Percentiles rank a stretch among this genome's conserved stretches.
These are phyloP conservation scores for Phlogophora meticulosa DNA, from an alignment of 2,888 invertebrate species.

Conservation along the genomic window DNA sequence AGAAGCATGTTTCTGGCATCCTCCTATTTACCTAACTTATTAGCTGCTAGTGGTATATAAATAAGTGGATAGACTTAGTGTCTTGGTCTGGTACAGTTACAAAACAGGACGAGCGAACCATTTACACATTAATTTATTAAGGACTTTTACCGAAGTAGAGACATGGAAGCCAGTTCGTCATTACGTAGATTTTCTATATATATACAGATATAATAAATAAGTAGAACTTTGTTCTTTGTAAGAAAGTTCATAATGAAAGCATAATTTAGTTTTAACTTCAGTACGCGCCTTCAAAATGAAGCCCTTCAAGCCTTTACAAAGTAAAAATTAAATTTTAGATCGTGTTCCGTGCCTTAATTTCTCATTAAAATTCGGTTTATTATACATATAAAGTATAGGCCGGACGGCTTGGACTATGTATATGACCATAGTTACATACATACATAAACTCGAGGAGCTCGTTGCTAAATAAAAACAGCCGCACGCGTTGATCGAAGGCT, in stretches of 20 bases:
- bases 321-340: conserved; percentile 75
- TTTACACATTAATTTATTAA: conserved; percentile 22
- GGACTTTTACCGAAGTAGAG: neutral
- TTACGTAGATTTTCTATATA: conserved; percentile 47
- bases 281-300: conserved; percentile 71
- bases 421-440: neutral
- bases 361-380: conserved; percentile 71
- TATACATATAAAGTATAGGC: conserved; percentile 34
- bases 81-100: no score
- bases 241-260: conserved; percentile 70
- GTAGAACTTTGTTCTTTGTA: conserved; percentile 61
- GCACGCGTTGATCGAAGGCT: no score
- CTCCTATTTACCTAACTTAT: no score
- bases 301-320: conserved; percentile 73
- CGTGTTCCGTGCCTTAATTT: conserved; percentile 70
- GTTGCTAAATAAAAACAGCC: no score
- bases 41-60: no score
- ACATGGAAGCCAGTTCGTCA: conserved; percentile 28
- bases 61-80: no score
- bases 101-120: neutral
- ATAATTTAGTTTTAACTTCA: conserved; percentile 74
- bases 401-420: neutral
- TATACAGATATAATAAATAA: conserved; percentile 63
- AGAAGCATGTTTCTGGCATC: no score
- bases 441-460: no score